Percentiles rank a stretch among this genome's conserved stretches.
Conservation (phyloP, 2,797 vertebrate genomes). For the Myripristis jacobus region DNA sequence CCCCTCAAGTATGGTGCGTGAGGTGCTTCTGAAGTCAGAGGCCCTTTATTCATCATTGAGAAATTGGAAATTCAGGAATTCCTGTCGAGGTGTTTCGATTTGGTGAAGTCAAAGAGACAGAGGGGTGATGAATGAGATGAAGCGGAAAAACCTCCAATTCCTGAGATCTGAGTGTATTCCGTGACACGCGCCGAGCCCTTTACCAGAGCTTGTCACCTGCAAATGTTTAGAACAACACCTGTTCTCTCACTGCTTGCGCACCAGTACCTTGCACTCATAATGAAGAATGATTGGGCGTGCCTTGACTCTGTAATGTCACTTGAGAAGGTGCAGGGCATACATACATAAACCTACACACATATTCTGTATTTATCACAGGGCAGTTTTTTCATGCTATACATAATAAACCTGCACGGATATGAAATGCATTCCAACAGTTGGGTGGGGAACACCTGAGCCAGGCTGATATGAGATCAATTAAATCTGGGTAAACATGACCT, state of each 20-base stretch:
- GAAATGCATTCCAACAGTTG: conserved; percentile 39
- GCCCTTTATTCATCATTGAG: background rate
- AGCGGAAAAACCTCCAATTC: background rate
- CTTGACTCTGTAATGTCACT: background rate
- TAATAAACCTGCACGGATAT: background rate
- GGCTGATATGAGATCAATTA: conserved; percentile 44
- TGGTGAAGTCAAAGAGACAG: conserved; percentile 3
- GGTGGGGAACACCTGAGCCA: conserved; percentile 32
- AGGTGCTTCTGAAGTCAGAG: background rate
- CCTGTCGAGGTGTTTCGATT: background rate
- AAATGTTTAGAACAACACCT: conserved; percentile 34
- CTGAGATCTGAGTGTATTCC: background rate
- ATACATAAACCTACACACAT: conserved; percentile 9
- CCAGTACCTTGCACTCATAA: background rate
- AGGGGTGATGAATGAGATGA: conserved; percentile 13
- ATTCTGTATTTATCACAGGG: conserved; percentile 11
- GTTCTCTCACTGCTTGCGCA: conserved; percentile 1
- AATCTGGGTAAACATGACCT: conserved; percentile 48
- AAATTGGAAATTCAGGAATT: background rate
- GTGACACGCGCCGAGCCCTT: conserved; percentile 3
- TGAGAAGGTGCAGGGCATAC: conserved; percentile 8
- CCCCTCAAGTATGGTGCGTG: background rate
- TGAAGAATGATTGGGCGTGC: conserved; percentile 24
- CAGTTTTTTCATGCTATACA: conserved; percentile 1
- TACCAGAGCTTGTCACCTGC: conserved; percentile 2